Evolutionary conservation across 2,797 vertebrate species (phyloP).

Genomic region (Smutsia temminckii): DNA sequence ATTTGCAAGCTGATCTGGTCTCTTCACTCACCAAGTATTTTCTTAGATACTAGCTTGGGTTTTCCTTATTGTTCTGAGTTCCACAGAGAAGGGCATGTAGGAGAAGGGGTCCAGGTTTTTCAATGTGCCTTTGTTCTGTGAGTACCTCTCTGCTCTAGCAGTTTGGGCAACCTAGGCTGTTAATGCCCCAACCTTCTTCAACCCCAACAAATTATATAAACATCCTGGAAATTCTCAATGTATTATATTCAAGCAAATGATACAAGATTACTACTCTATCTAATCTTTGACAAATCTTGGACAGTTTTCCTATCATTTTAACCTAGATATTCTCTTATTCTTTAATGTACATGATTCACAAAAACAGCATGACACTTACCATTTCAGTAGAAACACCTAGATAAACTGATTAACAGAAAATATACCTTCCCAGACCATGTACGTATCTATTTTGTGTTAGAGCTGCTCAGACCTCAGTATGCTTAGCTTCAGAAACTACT

Average conservation of each 20-base stretch:
- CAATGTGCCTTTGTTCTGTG: neutral
- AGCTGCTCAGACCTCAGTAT: neutral
- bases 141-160: rapidly evolving
- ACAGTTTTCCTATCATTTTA: neutral
- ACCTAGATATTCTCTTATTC: neutral
- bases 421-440: neutral
- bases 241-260: neutral
- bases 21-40: neutral
- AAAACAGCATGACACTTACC: neutral
- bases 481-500: neutral
- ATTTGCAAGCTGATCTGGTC: neutral
- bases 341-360: neutral
- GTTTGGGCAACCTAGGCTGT: neutral
- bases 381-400: neutral
- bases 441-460: neutral
- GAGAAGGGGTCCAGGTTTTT: rapidly evolving
- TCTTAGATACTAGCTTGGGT: too few species aligned
- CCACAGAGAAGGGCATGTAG: neutral
- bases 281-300: neutral
- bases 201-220: neutral
- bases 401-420: neutral
- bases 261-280: neutral
- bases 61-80: neutral
- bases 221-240: neutral
- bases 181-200: neutral